Conservation (phyloP, 2,888 invertebrate genomes). For the Tinea semifulvella region DNA sequence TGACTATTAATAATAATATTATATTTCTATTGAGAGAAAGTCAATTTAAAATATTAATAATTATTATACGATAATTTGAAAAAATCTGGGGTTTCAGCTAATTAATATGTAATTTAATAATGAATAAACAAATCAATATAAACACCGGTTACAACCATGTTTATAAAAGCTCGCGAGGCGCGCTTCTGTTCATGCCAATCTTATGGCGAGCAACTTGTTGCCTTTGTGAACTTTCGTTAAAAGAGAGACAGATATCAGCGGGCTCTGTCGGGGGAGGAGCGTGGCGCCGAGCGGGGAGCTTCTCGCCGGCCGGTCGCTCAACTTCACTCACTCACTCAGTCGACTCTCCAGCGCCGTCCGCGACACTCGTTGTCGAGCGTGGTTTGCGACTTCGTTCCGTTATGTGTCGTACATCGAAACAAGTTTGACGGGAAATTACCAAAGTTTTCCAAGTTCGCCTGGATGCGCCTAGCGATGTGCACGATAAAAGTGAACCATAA, state of each 20-base stretch:
- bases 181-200: constrained; percentile 67
- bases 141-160: constrained; percentile 61
- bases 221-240: constrained; percentile 56
- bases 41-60: not conserved
- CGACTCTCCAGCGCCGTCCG: constrained; percentile 37
- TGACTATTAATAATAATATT: too few species aligned
- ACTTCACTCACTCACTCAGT: constrained; percentile 43
- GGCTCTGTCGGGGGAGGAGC: constrained; percentile 59
- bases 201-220: constrained; percentile 63
- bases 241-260: constrained; percentile 41
- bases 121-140: constrained; percentile 60
- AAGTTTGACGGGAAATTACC: constrained; percentile 66
- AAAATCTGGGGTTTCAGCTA: too few species aligned
- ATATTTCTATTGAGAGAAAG: too few species aligned
- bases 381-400: constrained; percentile 39
- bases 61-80: not conserved
- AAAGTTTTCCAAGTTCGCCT: constrained; percentile 54
- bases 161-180: constrained; percentile 64
- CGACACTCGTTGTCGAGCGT: constrained; percentile 34
- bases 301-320: constrained; percentile 52
- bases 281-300: constrained; percentile 49
- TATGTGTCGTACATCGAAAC: constrained; percentile 62
- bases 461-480: constrained; percentile 56
- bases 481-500: constrained; percentile 44
- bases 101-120: constrained; percentile 29